Base-by-base conservation (phyloP, 2,888 invertebrate species). In the Trichopoda pennipes region DNA sequence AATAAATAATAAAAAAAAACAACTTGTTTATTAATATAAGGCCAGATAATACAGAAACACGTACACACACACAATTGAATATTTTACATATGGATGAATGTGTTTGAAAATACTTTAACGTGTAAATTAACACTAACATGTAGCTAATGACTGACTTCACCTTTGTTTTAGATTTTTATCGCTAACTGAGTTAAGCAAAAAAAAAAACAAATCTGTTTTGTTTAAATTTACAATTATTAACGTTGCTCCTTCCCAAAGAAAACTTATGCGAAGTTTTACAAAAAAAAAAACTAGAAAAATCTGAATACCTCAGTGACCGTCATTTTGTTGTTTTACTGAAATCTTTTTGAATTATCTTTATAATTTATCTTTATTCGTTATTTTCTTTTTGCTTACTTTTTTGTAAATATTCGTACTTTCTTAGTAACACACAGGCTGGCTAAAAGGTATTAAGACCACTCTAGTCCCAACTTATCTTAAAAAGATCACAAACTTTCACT, bases 121-220 rank as follows among this genome's bases (percentile, higher is more conserved):
- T 3, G 38, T 38, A 12, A 38, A 12, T 12, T 38, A 12, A 38
- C 1, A 38, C 38, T 38, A 12, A 38, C 12, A 12, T 7, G 12
- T 73, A 73, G 58, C 73, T 64, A 78, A 69, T 76, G 69, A 76
- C 69, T 76, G 69, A 76, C 69, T 69, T 69, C 76, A 69, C 68
- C 76, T 76, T 76, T 69, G 76, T 69, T 69, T 64, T 56, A 49
- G 69, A 69, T 69, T 69, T 55, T 32, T 61, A 69, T 76, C 56
- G 47, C 32, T 51, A 47, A 28, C 17, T 53, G 35, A 66, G 38
- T 16, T 53, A 38, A 66, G 38, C 23, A 17, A 51, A 38, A 16
- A 60, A 60, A 64, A 17, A 51, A 38, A 16, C 42, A 60, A 64
- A 66, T 17, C 38, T 42, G 38, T 14, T 66, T 66, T 42, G 38